Evolutionary conservation across 2,113 vertebrate genomes (phyloP).

Genomic region (Neomonachus schauinslandi): DNA sequence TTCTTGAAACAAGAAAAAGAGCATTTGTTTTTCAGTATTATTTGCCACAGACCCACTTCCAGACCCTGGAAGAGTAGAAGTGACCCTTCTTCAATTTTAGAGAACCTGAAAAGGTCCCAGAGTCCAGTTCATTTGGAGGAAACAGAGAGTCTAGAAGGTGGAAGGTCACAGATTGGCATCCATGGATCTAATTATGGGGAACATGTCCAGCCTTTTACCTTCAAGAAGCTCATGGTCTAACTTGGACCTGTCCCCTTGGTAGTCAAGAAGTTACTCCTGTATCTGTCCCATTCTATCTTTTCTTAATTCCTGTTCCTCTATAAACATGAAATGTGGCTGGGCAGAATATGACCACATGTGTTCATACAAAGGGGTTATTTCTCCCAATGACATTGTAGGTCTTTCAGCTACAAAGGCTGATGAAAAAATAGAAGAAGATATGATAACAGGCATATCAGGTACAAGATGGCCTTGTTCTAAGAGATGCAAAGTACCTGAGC

Average conservation of each 20-base stretch:
- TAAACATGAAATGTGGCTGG: neutral
- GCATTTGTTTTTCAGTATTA: slow-evolving; percentile 78
- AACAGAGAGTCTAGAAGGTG: neutral
- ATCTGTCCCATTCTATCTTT: neutral
- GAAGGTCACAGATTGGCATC: no score
- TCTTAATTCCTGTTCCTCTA: neutral
- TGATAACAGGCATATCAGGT: neutral
- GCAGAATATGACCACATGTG: neutral
- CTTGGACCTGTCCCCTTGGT: neutral
- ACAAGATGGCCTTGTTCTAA: neutral
- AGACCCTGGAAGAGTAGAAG: neutral
- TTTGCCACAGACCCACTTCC: slow-evolving; percentile 67
- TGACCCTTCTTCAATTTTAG: slow-evolving; percentile 52
- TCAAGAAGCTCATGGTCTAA: neutral
- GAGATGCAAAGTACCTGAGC: neutral
- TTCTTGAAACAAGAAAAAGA: slow-evolving; percentile 78
- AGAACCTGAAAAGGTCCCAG: slow-evolving; percentile 51
- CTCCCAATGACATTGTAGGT: neutral
- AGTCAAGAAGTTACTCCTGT: neutral
- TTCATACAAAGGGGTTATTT: neutral
- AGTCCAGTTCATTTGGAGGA: neutral
- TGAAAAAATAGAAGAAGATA: neutral
- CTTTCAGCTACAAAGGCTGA: neutral
- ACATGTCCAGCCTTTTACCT: neutral
- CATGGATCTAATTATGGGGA: neutral